Conservation (phyloP, 92 coral and sea anemone species). For the Palythoa grandiflora region DNA sequence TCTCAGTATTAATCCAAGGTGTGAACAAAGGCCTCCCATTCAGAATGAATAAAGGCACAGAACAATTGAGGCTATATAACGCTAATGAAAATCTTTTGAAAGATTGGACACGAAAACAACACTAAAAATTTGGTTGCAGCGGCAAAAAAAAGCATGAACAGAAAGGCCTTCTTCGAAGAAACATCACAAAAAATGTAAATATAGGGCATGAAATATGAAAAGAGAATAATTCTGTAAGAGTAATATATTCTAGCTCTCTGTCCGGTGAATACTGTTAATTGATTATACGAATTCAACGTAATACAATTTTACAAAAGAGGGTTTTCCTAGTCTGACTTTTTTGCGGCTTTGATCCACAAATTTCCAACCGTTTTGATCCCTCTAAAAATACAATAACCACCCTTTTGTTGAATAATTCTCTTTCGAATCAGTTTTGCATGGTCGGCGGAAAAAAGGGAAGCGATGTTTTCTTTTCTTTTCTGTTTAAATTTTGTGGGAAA, state of each 20-base stretch:
- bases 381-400: not conserved
- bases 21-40: constrained; percentile 87
- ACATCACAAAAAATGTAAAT: constrained; percentile 48
- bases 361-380: not conserved
- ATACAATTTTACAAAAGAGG: constrained; percentile 32
- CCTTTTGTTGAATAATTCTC: not conserved
- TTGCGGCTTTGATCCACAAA: constrained; percentile 9
- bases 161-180: constrained; percentile 51
- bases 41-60: constrained; percentile 69
- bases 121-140: constrained; percentile 62
- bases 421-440: constrained; percentile 16
- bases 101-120: constrained; percentile 74
- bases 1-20: constrained; percentile 73
- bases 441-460: constrained; percentile 36
- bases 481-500: constrained; percentile 24
- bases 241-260: constrained; percentile 1
- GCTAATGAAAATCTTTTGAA: constrained; percentile 89
- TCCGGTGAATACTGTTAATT: constrained; percentile 57
- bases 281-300: constrained; percentile 59
- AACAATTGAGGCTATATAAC: constrained; percentile 87
- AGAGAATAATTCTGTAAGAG: not conserved
- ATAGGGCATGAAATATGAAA: constrained; percentile 18
- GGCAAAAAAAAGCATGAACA: constrained; percentile 39
- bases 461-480: constrained; percentile 27
- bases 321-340: constrained; percentile 34